Conservation (phyloP, 2,113 vertebrate species). For the Panthera tigris region DNA sequence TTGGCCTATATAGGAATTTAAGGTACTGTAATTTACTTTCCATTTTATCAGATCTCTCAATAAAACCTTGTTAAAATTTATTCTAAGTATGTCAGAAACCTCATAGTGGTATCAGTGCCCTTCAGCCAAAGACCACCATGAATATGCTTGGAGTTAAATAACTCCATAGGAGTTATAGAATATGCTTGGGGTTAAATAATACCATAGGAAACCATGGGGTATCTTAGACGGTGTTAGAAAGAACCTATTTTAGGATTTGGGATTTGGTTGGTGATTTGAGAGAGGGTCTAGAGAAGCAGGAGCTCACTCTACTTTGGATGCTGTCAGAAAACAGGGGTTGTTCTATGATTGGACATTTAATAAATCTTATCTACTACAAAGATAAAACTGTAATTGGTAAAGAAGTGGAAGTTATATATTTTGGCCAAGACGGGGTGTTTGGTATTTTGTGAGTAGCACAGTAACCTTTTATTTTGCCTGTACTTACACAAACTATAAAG, state of each 20-base stretch:
- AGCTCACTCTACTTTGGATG: background rate
- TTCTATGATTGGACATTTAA: background rate
- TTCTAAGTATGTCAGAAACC: background rate
- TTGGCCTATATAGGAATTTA: background rate
- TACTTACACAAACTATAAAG: background rate
- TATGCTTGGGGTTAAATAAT: background rate
- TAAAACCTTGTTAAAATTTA: slow-evolving; percentile 11
- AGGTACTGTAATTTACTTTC: background rate
- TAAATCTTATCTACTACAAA: background rate
- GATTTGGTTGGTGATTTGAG: background rate
- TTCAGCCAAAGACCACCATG: background rate
- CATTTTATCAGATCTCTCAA: background rate
- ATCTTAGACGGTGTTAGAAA: background rate
- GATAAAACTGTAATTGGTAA: background rate
- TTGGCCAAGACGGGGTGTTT: background rate
- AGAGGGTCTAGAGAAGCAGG: background rate
- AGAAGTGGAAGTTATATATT: background rate
- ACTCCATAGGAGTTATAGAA: background rate
- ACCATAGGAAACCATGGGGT: background rate
- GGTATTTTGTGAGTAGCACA: background rate
- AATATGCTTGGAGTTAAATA: background rate
- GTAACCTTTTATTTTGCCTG: background rate
- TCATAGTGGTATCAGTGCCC: background rate
- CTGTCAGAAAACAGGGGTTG: background rate
- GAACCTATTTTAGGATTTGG: background rate